These are phyloP conservation scores for Tetranychus urticae DNA, from an alignment of 1,140 invertebrate genomes.

Conservation along the genomic window DNA sequence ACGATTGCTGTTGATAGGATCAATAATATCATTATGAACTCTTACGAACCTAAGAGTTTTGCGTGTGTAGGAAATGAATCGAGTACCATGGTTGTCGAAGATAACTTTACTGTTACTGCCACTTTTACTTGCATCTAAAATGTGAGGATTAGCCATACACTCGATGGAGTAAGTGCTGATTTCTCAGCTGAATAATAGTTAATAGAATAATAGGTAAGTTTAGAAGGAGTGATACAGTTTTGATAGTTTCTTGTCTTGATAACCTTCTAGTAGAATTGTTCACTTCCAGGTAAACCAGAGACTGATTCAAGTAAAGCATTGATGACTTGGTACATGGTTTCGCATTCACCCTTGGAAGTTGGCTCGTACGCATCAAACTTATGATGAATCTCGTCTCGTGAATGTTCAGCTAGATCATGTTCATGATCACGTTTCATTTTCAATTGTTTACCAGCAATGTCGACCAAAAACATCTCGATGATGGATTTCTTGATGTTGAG, in stretches of 20 bases:
- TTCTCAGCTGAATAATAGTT: background rate
- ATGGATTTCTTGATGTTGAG: slow-evolving; percentile 19
- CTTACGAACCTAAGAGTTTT: background rate
- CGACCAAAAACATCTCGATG: slow-evolving; percentile 17
- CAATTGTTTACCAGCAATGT: slow-evolving; percentile 8
- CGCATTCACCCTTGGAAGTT: slow-evolving; percentile 4
- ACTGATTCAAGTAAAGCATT: background rate
- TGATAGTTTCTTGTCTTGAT: background rate
- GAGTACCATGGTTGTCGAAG: background rate
- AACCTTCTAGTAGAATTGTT: background rate
- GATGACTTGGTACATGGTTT: slow-evolving; percentile 1
- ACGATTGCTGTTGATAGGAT: background rate
- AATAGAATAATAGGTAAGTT: background rate
- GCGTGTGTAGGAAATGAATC: background rate
- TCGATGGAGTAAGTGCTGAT: background rate
- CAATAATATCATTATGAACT: background rate
- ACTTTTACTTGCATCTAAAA: too few species aligned
- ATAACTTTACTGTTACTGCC: background rate
- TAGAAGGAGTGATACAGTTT: background rate
- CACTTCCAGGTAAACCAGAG: background rate
- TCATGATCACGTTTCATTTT: background rate
- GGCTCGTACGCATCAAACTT: background rate
- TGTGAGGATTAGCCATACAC: background rate
- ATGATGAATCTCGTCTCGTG: background rate
- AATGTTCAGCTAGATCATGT: background rate